Percentiles rank a stretch among this genome's conserved stretches.
Conservation (phyloP, 1,140 invertebrate species). For the Halictus rubicundus region DNA sequence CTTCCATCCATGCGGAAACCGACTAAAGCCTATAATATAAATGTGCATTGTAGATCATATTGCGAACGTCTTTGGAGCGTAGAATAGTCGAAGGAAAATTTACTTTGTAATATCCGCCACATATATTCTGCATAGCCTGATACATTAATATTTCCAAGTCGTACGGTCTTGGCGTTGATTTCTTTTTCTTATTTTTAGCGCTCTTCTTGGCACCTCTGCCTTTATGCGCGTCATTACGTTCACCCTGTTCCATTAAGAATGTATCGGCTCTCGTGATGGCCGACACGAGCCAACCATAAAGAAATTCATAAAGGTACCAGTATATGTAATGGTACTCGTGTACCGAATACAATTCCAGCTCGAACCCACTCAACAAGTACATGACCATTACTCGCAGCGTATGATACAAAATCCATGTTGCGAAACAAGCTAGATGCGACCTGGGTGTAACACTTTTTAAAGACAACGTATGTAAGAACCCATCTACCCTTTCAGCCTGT, state of each 20-base stretch:
- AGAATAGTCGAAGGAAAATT: constrained; percentile 9
- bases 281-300: constrained; percentile 96
- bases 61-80: neutral
- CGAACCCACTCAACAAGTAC: constrained; percentile 96
- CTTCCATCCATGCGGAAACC: constrained; percentile 87
- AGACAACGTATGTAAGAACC: constrained; percentile 87
- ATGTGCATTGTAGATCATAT: neutral
- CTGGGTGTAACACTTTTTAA: constrained; percentile 85
- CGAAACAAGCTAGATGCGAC: constrained; percentile 92
- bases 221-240: constrained; percentile 79
- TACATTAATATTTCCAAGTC: constrained; percentile 91
- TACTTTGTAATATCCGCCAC: constrained; percentile 97
- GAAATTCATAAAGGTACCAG: constrained; percentile 97
- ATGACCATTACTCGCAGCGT: constrained; percentile 97
- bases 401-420: constrained; percentile 97
- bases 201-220: constrained; percentile 82
- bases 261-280: constrained; percentile 94
- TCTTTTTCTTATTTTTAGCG: constrained; percentile 86
- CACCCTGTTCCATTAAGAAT: constrained; percentile 90
- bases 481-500: constrained; percentile 95
- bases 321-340: constrained; percentile 98
- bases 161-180: constrained; percentile 86
- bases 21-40: constrained; percentile 84
- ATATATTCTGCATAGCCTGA: constrained; percentile 95
- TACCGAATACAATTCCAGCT: constrained; percentile 96